Evolutionary conservation across 2,797 vertebrate species (phyloP).

Genomic region (Pelochelys cantorii): DNA sequence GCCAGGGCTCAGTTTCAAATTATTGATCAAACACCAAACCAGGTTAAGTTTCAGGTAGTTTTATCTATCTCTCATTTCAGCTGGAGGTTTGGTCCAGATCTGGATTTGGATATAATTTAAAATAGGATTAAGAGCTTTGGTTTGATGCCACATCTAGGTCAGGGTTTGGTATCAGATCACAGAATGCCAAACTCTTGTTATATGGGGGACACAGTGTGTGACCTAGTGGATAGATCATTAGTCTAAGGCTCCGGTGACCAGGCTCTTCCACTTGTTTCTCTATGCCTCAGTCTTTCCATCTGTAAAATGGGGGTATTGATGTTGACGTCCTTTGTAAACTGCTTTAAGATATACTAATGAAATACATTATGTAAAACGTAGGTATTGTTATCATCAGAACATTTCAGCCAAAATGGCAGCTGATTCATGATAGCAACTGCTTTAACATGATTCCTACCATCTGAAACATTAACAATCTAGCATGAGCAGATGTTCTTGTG

Average conservation of each 20-base stretch:
- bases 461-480: background rate
- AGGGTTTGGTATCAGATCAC: background rate
- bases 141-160: background rate
- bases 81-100: background rate
- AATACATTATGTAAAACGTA: no score
- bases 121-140: background rate
- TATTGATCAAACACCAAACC: background rate
- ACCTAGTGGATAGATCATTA: no score
- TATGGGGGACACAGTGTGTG: no score
- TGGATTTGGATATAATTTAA: background rate
- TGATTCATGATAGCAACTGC: background rate
- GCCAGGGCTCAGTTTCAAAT: background rate
- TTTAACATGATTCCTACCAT: background rate
- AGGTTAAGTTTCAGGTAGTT: background rate
- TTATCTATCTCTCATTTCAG: background rate
- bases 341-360: no score
- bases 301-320: no score
- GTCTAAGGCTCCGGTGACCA: no score
- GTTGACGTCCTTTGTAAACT: no score
- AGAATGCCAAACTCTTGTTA: background rate
- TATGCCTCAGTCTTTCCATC: no score
- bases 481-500: background rate
- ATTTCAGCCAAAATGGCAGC: background rate
- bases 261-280: no score
- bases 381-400: background rate